Conservation (phyloP, 2,113 vertebrate species). For the Mastomys coucha region DNA sequence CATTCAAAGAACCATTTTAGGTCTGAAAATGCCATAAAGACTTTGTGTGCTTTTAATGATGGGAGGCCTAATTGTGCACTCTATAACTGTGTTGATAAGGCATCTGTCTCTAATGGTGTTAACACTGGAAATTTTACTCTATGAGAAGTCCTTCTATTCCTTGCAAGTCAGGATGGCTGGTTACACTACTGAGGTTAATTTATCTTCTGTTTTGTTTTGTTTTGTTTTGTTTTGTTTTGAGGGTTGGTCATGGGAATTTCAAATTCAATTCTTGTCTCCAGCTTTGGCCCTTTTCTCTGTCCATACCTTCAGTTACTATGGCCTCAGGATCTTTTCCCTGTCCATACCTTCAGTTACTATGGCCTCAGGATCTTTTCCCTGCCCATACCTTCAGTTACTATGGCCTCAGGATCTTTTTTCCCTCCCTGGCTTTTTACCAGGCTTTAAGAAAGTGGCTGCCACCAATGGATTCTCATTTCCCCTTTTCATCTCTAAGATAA, state of each 20-base stretch:
- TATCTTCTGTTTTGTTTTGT: neutral
- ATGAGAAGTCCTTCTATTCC: neutral
- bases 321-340: no score
- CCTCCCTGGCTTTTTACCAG: neutral
- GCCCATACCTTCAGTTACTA: neutral
- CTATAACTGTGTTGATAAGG: neutral
- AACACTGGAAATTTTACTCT: neutral
- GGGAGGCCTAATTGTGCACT: neutral
- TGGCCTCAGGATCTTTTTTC: neutral
- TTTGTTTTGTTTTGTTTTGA: neutral
- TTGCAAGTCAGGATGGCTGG: neutral
- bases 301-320: no score
- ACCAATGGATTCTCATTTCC: neutral
- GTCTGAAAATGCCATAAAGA: neutral
- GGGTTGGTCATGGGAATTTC: neutral
- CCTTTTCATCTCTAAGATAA: neutral
- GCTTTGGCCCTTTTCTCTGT: neutral
- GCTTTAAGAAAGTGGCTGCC: neutral
- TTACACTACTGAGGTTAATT: neutral
- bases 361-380: no score
- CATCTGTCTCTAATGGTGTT: neutral
- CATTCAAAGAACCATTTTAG: neutral
- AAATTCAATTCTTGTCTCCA: neutral
- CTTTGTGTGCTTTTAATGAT: constrained; percentile 34
- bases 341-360: no score